A percentile compares a stretch with the other conserved stretches of the same genome.
phyloP scores from a whole-genome alignment of 1,140 invertebrate genomes.

The Wiebesia pumilae region DNA sequence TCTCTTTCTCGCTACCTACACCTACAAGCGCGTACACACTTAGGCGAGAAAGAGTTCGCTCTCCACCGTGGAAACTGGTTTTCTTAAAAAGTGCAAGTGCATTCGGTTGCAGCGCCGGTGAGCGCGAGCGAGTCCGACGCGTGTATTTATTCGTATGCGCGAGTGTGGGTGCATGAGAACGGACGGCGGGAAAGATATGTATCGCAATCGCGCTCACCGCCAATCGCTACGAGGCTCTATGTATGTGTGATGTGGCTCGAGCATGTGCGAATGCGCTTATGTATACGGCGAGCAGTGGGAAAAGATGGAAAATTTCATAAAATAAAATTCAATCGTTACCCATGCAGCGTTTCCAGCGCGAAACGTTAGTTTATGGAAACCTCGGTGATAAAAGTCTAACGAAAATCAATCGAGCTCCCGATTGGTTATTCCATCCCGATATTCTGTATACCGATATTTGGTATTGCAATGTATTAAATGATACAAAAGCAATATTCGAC shows the following conservation, averaged over 20 bases:
- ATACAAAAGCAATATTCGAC: no score
- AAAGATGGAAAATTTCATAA: slow-evolving; percentile 17
- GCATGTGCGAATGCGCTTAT: neutral
- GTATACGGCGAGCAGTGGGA: neutral
- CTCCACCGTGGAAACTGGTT: slow-evolving; percentile 65
- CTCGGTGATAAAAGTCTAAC: neutral
- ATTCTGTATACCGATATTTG: no score
- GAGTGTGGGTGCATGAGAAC: slow-evolving; percentile 32
- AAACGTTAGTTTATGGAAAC: neutral
- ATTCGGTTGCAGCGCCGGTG: slow-evolving; percentile 64
- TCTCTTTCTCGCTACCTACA: neutral
- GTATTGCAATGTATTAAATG: no score
- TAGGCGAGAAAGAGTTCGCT: slow-evolving; percentile 50
- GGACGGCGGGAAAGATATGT: slow-evolving; percentile 27
- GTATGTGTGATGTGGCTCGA: neutral
- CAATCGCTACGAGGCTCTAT: neutral
- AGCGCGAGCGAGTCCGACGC: slow-evolving; percentile 56
- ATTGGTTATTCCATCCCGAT: no score
- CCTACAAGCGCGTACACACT: neutral
- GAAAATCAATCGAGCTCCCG: neutral
- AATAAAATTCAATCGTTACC: slow-evolving; percentile 18
- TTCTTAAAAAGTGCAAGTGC: slow-evolving; percentile 72
- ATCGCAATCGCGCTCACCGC: slow-evolving; percentile 32
- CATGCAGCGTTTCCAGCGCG: neutral
- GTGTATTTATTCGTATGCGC: neutral